Evolutionary conservation across 2,888 invertebrate genomes (phyloP).

Genomic region (Brachypalpus laphriformis): DNA sequence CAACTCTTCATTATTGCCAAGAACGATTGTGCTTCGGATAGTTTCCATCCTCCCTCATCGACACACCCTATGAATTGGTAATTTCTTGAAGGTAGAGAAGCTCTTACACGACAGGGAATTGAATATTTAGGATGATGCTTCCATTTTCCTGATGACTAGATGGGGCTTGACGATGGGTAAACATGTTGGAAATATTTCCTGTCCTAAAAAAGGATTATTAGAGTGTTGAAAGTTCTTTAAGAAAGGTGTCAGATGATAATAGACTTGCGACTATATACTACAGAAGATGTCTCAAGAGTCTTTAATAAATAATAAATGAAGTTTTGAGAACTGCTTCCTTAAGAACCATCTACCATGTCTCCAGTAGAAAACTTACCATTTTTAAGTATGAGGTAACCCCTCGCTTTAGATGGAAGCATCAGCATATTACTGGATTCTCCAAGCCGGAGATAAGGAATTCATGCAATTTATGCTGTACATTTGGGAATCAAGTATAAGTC

Average conservation of each 20-base stretch:
- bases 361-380: too few species aligned
- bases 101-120: slow-evolving; percentile 14
- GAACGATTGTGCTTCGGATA: slow-evolving; percentile 34
- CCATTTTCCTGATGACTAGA: slow-evolving; percentile 19
- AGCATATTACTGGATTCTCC: not conserved
- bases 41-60: slow-evolving; percentile 27
- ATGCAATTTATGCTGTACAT: too few species aligned
- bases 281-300: too few species aligned
- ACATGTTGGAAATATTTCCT: not conserved
- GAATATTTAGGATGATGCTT: slow-evolving; percentile 41
- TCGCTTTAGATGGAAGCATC: too few species aligned
- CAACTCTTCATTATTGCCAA: slow-evolving; percentile 62
- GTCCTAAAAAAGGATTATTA: not conserved
- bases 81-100: slow-evolving; percentile 34
- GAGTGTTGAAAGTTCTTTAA: not conserved
- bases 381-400: not conserved
- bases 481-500: too few species aligned
- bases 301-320: not conserved
- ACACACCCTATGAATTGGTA: slow-evolving; percentile 56
- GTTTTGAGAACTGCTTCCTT: not conserved
- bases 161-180: not conserved
- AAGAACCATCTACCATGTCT: not conserved
- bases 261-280: not conserved
- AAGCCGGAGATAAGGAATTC: not conserved
- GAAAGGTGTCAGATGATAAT: not conserved